Percentiles rank a stretch among this genome's conserved stretches.
These are phyloP conservation scores for Flexamia atlantica DNA, from an alignment of 2,888 invertebrate genomes.

Conservation along the genomic window DNA sequence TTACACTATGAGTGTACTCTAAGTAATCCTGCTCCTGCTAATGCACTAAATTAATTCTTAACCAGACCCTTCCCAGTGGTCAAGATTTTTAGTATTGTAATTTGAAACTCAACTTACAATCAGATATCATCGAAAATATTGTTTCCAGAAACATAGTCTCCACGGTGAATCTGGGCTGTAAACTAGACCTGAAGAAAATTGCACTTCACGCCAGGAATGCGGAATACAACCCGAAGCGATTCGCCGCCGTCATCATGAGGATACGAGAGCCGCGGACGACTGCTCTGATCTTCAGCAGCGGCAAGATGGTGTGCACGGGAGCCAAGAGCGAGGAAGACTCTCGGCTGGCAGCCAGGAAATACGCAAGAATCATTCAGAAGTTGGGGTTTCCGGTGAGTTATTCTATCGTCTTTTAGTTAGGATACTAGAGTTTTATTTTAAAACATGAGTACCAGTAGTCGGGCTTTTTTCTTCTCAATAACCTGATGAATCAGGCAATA, in stretches of 20 bases:
- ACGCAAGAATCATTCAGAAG: conserved; percentile 90
- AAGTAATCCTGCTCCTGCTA: too few relatives aligned
- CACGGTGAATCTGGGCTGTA: conserved; percentile 97
- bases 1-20: too few relatives aligned
- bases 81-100: too few relatives aligned
- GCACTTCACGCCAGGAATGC: conserved; percentile 98
- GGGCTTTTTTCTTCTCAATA: too few relatives aligned
- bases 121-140: too few relatives aligned
- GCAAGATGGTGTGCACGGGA: conserved; percentile 93
- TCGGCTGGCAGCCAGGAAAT: conserved; percentile 87
- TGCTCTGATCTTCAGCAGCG: conserved; percentile 89
- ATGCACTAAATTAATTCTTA: too few relatives aligned
- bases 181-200: conserved; percentile 97
- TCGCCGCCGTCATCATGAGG: conserved; percentile 99
- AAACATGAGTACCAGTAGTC: too few relatives aligned
- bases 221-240: conserved; percentile 99
- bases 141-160: conserved; percentile 95
- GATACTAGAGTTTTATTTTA: not conserved
- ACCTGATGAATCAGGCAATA: too few relatives aligned
- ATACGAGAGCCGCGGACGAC: conserved; percentile 92
- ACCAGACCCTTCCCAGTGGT: too few relatives aligned
- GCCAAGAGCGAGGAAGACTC: conserved; percentile 91
- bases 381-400: conserved; percentile 82
- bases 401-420: not conserved
- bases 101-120: too few relatives aligned